phyloP scores from a whole-genome alignment of 2,888 invertebrate species.

The Sipha maydis region DNA sequence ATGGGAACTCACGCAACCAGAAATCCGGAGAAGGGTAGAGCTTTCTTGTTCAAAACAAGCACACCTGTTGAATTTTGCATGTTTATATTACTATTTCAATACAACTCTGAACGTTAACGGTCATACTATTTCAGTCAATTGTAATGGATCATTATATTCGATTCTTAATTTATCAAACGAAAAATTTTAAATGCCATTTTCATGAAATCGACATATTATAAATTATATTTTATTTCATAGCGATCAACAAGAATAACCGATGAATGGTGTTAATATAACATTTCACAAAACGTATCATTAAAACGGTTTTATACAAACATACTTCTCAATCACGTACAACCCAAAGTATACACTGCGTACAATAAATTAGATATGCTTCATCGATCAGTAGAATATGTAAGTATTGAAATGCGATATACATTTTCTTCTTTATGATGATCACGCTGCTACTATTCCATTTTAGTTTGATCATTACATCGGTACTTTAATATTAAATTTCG shows the following conservation, averaged over 20 bases:
- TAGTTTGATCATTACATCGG: background rate
- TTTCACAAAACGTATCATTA: slow-evolving; percentile 51
- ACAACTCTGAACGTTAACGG: background rate
- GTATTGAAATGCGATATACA: slow-evolving; percentile 2
- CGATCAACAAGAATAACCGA: slow-evolving; percentile 26
- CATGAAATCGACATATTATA: background rate
- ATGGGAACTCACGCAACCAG: slow-evolving; percentile 45
- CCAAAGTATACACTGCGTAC: slow-evolving; percentile 4
- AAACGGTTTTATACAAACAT: slow-evolving; percentile 57
- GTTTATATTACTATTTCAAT: background rate
- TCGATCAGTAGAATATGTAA: slow-evolving; percentile 10
- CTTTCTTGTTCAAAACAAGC: slow-evolving; percentile 49
- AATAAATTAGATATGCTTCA: slow-evolving; percentile 48
- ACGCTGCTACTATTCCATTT: background rate
- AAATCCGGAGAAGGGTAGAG: slow-evolving; percentile 57
- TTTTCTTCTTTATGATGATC: slow-evolving; percentile 4
- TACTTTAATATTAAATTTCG: background rate
- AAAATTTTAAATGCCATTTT: background rate
- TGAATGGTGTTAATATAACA: slow-evolving; percentile 19
- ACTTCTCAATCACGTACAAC: slow-evolving; percentile 37
- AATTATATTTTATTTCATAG: background rate
- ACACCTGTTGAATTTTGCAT: slow-evolving; percentile 46
- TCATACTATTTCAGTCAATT: background rate
- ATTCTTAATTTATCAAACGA: background rate
- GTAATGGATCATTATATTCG: background rate